A percentile compares a stretch with the other conserved stretches of the same genome.
These are phyloP conservation scores for Tonatia bakeri DNA, from an alignment of 2,113 vertebrate species.

Conservation along the genomic window DNA sequence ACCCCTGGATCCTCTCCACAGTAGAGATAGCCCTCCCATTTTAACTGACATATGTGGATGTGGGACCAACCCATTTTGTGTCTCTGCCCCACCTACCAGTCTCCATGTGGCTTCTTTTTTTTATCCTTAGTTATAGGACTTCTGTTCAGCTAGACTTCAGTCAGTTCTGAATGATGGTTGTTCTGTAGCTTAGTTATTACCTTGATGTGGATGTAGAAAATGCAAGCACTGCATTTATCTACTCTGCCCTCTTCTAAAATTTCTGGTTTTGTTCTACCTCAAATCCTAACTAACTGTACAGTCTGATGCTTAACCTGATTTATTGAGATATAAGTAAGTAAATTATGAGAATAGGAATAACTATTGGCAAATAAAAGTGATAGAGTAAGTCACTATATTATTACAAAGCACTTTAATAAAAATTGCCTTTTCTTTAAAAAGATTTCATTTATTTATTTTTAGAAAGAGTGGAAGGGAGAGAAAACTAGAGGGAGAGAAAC, in stretches of 20 bases:
- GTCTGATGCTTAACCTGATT: not conserved
- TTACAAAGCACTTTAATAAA: not conserved
- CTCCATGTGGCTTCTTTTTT: no score
- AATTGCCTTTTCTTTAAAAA: not conserved
- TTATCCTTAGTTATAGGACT: no score
- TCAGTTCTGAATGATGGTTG: not conserved
- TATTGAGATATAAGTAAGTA: not conserved
- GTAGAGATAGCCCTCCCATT: not conserved
- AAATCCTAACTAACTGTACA: not conserved
- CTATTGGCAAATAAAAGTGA: not conserved
- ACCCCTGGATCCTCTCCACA: not conserved
- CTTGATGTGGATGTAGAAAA: not conserved
- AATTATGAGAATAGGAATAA: not conserved
- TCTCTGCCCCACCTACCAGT: no score
- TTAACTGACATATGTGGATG: not conserved
- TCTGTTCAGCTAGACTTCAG: not conserved
- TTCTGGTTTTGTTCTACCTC: not conserved
- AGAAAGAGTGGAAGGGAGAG: no score
- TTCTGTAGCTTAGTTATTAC: not conserved
- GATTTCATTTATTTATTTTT: no score
- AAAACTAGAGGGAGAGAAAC: no score
- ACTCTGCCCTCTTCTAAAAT: not conserved
- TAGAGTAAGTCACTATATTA: not conserved
- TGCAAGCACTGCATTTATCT: not conserved
- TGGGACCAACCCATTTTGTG: not conserved